Evolutionary conservation across 2,888 invertebrate genomes (phyloP), one percentile per base, ranked within the genome.

Genomic region (Scaeva pyrastri): DNA sequence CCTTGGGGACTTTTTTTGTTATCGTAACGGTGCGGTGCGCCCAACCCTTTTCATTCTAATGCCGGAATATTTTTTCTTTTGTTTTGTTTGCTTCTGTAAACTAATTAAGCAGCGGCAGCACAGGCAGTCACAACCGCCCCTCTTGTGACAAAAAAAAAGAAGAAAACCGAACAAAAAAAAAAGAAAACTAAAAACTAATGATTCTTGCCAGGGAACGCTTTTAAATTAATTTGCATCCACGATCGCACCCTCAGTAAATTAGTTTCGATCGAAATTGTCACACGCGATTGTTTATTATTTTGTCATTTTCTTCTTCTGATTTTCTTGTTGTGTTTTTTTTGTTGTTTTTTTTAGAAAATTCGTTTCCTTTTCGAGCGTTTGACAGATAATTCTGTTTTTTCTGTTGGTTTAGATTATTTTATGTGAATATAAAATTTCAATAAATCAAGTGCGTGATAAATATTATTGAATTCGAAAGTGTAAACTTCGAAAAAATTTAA

Each of bases 211-310:
- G 68, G 14, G 23, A 70, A 60, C 58, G 77, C 90, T 90, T 89
- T 91, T 88, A 88, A 90, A 89, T 87, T 77, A 88, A 88, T 88
- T 84, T 88, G 88, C 88, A 88, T 77, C 77, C 75, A 36, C 87
- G 75, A 64, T 73, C 77, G 70, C 64, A 36, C 48, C 70, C 74
- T 82, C 86, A 86, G 86, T 84, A 68, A 83, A 83, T 77, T 68
- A 43, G 50, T 81, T 85, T 71, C 86, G 52, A 82, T 82, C 64
- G 77, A 74, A 82, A 77, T 74, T 73, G 78, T 78, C 77, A 70
- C 68, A 78, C 73, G 31, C 58, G 64, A 48, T 66, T 31, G 62
- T 72, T 71, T 55, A 60, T 70, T 26, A 45, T 45, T 60, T 52
- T 52, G 52, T 52, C 26, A 21, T 43, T 8, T 52, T 11, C 14